phyloP scores from a whole-genome alignment of 2,113 vertebrate species.

The Onychostoma macrolepis region DNA sequence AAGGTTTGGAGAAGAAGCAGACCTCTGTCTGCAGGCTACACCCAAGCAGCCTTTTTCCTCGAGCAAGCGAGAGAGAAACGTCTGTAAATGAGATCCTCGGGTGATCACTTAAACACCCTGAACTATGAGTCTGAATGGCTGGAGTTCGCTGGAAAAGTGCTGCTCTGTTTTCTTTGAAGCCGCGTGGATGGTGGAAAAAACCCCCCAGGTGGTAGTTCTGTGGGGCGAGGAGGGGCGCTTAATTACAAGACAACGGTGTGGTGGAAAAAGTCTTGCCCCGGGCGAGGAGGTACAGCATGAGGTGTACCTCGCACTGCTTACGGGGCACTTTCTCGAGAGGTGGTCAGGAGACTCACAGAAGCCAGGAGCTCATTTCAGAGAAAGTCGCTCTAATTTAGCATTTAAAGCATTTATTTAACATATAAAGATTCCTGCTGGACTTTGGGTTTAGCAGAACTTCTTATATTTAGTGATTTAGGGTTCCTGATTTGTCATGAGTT shows the following conservation, averaged over 20 bases:
- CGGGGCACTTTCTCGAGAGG: constrained; percentile 30
- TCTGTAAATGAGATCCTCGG: neutral
- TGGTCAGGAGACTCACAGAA: neutral
- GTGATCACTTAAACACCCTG: neutral
- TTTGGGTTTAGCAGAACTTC: neutral
- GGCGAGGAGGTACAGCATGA: neutral
- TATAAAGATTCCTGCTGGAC: neutral
- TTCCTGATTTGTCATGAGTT: neutral
- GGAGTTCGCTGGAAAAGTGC: neutral
- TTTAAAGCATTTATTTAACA: too few species aligned
- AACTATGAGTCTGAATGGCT: neutral
- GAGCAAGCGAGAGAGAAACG: constrained; percentile 1
- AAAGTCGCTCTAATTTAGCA: neutral
- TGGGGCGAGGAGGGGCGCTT: constrained; percentile 1
- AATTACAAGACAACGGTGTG: constrained; percentile 51
- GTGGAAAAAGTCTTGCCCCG: constrained; percentile 31
- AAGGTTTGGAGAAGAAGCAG: neutral
- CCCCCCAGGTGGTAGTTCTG: constrained; percentile 10
- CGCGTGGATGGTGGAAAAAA: neutral
- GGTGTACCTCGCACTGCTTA: neutral
- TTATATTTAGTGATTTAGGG: neutral
- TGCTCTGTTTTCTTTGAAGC: constrained; percentile 23
- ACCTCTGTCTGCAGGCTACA: constrained; percentile 4
- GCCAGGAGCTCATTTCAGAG: neutral
- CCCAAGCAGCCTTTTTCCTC: neutral